phyloP scores from a whole-genome alignment of 2,113 vertebrate species.

The Phrynosoma platyrhinos region DNA sequence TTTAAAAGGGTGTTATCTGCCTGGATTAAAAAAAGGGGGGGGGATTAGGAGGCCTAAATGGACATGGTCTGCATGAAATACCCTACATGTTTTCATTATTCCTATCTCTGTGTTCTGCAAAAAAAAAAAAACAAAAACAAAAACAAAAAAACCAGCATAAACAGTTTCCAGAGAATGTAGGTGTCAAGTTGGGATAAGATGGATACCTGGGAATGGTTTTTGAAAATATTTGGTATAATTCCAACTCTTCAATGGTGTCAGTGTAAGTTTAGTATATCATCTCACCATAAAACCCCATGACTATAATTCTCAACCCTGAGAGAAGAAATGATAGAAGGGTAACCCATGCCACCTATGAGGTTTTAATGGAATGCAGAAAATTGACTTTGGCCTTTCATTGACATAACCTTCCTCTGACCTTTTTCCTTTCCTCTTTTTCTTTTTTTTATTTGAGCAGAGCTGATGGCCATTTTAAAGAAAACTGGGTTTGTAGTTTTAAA shows the following conservation, averaged over 20 bases:
- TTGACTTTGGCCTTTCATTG: constrained; percentile 10
- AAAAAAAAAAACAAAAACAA: not conserved
- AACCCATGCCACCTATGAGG: not conserved
- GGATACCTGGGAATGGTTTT: not conserved
- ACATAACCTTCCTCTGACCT: constrained; percentile 1
- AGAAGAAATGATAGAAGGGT: not conserved
- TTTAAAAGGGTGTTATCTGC: too few relatives aligned
- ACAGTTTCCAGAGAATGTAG: not conserved
- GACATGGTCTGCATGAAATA: too few relatives aligned
- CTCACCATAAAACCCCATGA: too few relatives aligned
- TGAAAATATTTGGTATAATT: not conserved
- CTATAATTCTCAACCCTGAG: not conserved
- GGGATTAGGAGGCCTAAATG: too few relatives aligned
- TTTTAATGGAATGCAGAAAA: not conserved
- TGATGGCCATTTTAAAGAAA: constrained; percentile 31
- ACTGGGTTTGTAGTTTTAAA: not conserved
- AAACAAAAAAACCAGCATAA: not conserved
- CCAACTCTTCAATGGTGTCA: not conserved
- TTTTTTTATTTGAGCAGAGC: constrained; percentile 5
- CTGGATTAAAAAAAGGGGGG: too few relatives aligned
- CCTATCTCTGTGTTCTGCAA: not conserved
- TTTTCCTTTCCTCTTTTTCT: not conserved
- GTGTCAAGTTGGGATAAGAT: not conserved
- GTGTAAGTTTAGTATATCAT: not conserved
- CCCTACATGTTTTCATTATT: too few relatives aligned